Evolutionary conservation across 2,113 vertebrate genomes (phyloP).

Genomic region (Percopsis transmontana): DNA sequence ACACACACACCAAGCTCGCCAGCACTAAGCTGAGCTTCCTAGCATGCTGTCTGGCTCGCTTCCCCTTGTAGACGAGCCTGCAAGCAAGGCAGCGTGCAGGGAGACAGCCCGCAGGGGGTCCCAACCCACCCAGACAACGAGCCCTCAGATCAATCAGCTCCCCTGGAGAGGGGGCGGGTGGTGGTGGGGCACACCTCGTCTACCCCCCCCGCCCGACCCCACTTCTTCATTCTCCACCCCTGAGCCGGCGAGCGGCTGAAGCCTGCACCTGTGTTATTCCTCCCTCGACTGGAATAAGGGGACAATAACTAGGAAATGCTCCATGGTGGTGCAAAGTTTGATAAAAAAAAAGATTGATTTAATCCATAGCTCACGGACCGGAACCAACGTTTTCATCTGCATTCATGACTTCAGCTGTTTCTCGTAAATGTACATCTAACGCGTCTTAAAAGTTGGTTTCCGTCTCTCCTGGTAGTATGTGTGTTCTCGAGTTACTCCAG

Average conservation of each 20-base stretch:
- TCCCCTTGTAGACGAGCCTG: conserved; percentile 21
- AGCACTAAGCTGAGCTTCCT: conserved; percentile 6
- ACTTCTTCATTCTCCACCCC: neutral
- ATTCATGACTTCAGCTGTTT: too few species aligned
- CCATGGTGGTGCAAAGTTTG: conserved; percentile 14
- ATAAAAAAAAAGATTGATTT: neutral
- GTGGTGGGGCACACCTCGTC: neutral
- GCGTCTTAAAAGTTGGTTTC: too few species aligned
- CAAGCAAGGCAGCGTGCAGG: conserved; percentile 32
- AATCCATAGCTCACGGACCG: too few species aligned
- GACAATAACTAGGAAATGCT: neutral
- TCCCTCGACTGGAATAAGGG: conserved; percentile 9
- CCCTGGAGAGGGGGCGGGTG: neutral
- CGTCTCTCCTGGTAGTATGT: too few species aligned
- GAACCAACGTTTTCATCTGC: too few species aligned
- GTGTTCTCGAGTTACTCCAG: too few species aligned
- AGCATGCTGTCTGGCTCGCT: conserved; percentile 10
- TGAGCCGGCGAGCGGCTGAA: neutral
- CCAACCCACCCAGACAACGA: conserved; percentile 25
- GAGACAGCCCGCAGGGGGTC: conserved; percentile 29
- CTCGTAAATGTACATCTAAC: too few species aligned
- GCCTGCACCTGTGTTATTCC: neutral
- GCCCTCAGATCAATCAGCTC: conserved; percentile 49
- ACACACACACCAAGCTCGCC: conserved; percentile 8
- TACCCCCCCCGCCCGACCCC: conserved; percentile 2